A percentile compares a stretch with the other conserved stretches of the same genome.
Conservation (phyloP, 2,888 invertebrate species). For the Drosophila incognita region DNA sequence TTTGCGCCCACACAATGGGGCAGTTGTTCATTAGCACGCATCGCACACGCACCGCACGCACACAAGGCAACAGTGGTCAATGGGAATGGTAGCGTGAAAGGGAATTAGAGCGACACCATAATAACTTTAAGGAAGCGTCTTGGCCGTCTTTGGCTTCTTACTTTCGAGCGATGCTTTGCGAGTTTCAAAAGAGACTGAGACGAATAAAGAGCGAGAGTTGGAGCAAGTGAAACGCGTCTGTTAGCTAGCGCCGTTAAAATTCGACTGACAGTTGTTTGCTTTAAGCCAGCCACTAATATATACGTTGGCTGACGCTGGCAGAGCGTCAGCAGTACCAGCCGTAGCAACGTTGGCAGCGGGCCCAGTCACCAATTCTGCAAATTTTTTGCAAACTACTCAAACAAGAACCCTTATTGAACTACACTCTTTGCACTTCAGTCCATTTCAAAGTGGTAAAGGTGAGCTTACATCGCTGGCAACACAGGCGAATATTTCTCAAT, state of each 20-base stretch:
- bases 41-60: slow-evolving; percentile 49
- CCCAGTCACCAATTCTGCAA: not conserved
- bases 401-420: not conserved
- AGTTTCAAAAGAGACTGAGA: slow-evolving; percentile 15
- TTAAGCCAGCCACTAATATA: slow-evolving; percentile 50
- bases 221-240: slow-evolving; percentile 69
- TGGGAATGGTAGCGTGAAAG: slow-evolving; percentile 2
- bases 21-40: slow-evolving; percentile 61
- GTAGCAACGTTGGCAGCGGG: slow-evolving; percentile 1
- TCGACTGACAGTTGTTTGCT: slow-evolving; percentile 57
- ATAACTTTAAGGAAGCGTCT: slow-evolving; percentile 45
- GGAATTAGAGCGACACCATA: slow-evolving; percentile 5
- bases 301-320: slow-evolving; percentile 40
- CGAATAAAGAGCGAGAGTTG: slow-evolving; percentile 8
- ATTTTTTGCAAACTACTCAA: not conserved
- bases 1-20: slow-evolving; percentile 60
- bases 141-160: slow-evolving; percentile 46
- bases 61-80: slow-evolving; percentile 33
- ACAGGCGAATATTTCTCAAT: not conserved
- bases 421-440: not conserved
- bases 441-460: not conserved
- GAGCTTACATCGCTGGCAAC: not conserved
- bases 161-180: slow-evolving; percentile 37
- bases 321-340: slow-evolving; percentile 25
- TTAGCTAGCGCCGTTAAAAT: slow-evolving; percentile 67